A percentile compares a stretch with the other conserved stretches of the same genome.
phyloP scores from a whole-genome alignment of 2,113 vertebrate species.

The Salvelinus namaycush region DNA sequence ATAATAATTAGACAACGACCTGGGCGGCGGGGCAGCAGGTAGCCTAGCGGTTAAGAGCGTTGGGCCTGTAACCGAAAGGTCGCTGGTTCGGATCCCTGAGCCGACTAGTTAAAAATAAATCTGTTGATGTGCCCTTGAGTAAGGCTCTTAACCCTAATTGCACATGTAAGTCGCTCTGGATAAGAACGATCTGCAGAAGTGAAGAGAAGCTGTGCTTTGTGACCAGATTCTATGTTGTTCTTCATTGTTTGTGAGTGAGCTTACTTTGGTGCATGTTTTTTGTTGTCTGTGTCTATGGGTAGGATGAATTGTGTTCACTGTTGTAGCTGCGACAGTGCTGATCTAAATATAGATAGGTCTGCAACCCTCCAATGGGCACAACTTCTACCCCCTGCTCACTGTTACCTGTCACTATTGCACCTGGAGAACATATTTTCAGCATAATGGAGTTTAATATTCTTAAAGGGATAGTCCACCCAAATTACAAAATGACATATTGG shows the following conservation, averaged over 20 bases:
- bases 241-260: slow-evolving; percentile 39
- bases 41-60: too few relatives aligned
- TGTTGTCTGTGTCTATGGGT: slow-evolving; percentile 44
- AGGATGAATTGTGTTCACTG: slow-evolving; percentile 59
- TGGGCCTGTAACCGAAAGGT: too few relatives aligned
- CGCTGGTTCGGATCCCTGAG: too few relatives aligned
- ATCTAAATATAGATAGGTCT: slow-evolving; percentile 72
- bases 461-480: too few relatives aligned
- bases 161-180: too few relatives aligned
- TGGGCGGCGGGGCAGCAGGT: background rate
- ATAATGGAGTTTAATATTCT: too few relatives aligned
- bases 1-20: background rate
- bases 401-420: slow-evolving; percentile 20
- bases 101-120: too few relatives aligned
- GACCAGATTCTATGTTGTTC: slow-evolving; percentile 54
- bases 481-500: too few relatives aligned
- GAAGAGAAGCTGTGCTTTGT: slow-evolving; percentile 18
- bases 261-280: slow-evolving; percentile 27
- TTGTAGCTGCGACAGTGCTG: slow-evolving; percentile 58
- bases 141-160: too few relatives aligned
- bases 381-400: slow-evolving; percentile 40
- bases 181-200: background rate
- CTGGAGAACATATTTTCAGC: slow-evolving; percentile 18
- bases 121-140: too few relatives aligned
- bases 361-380: slow-evolving; percentile 51